Percentiles rank a stretch among this genome's conserved stretches.
phyloP scores from a whole-genome alignment of 2,113 vertebrate species.

The Hemichromis elongatus region DNA sequence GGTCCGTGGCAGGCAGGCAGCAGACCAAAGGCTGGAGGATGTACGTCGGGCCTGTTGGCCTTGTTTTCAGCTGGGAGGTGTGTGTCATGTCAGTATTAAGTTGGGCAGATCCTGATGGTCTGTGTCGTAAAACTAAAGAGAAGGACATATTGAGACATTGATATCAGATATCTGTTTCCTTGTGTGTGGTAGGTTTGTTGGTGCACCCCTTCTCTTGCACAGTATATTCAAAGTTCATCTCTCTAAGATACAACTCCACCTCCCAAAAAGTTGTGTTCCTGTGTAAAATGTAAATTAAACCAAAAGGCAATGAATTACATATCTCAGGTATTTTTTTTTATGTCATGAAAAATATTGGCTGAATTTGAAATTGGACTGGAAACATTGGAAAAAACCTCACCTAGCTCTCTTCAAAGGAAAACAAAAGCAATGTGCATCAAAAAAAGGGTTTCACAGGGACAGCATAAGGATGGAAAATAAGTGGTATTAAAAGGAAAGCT shows the following conservation, averaged over 20 bases:
- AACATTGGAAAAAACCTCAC: too few species aligned
- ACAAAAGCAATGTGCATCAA: fast-evolving
- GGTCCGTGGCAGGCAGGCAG: slow-evolving; percentile 49
- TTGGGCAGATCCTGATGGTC: background rate
- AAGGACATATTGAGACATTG: background rate
- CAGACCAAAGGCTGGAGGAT: slow-evolving; percentile 21
- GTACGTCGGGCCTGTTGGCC: slow-evolving; percentile 2
- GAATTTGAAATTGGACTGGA: too few species aligned
- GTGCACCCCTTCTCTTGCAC: background rate
- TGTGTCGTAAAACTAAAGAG: background rate
- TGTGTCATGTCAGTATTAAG: slow-evolving; percentile 22
- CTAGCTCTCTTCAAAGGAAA: too few species aligned
- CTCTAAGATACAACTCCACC: background rate
- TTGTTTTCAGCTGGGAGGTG: slow-evolving; percentile 11
- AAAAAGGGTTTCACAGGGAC: background rate
- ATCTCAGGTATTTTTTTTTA: background rate
- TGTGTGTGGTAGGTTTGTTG: background rate
- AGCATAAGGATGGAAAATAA: background rate
- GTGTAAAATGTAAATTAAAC: background rate
- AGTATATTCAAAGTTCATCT: background rate
- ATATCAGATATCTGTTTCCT: background rate
- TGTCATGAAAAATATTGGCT: too few species aligned
- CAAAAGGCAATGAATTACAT: background rate
- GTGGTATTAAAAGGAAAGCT: background rate
- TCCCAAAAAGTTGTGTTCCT: too few species aligned